Evolutionary conservation across 2,113 vertebrate species (phyloP).

Genomic region (Cottus gobio): DNA sequence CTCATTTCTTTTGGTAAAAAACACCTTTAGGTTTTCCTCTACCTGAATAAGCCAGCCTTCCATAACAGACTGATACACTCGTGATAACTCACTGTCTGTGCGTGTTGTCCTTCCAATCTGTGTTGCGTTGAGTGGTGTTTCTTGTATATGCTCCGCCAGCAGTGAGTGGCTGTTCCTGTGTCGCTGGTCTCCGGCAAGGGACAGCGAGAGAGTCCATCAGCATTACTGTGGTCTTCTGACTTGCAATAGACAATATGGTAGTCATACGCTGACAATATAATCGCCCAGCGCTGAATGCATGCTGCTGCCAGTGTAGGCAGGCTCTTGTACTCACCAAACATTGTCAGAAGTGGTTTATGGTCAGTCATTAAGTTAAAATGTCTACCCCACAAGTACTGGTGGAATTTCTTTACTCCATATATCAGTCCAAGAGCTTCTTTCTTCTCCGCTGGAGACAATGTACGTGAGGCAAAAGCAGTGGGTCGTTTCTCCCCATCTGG

Average conservation of each 20-base stretch:
- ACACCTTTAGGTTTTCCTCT: background rate
- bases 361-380: slow-evolving; percentile 18
- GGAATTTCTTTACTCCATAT: slow-evolving; percentile 20
- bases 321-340: slow-evolving; percentile 4
- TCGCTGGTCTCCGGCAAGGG: slow-evolving; percentile 18
- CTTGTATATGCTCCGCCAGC: background rate
- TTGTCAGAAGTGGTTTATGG: background rate
- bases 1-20: background rate
- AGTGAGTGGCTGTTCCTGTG: slow-evolving; percentile 3
- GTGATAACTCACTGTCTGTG: background rate
- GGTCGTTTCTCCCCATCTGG: background rate
- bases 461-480: background rate
- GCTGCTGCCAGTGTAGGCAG: slow-evolving; percentile 19
- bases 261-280: slow-evolving; percentile 20
- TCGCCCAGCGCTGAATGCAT: slow-evolving; percentile 11
- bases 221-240: slow-evolving; percentile 11
- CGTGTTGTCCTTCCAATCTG: background rate
- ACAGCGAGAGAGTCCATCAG: slow-evolving; percentile 7
- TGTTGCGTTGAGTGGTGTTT: background rate
- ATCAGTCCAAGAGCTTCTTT: slow-evolving; percentile 28
- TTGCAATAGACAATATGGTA: slow-evolving; percentile 13
- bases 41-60: background rate
- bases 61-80: background rate
- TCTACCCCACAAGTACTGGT: slow-evolving; percentile 22
- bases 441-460: background rate